These are phyloP conservation scores for Takifugu flavidus DNA, from an alignment of 2,113 vertebrate species.

Conservation along the genomic window DNA sequence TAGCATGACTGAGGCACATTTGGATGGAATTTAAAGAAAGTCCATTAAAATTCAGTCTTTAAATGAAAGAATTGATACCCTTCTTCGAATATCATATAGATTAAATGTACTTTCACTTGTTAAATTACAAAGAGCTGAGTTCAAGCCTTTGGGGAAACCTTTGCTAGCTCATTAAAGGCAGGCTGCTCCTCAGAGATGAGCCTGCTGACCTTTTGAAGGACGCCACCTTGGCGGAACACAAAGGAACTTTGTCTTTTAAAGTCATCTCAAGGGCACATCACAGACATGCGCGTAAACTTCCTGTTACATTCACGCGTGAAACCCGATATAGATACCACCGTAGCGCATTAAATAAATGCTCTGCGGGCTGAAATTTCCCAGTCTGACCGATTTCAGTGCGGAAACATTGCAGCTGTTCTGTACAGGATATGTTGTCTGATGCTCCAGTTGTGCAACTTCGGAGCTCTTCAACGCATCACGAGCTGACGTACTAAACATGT, in stretches of 20 bases:
- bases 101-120: too few relatives aligned
- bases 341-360: accelerated
- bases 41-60: too few relatives aligned
- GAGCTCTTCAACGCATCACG: not conserved
- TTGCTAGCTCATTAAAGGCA: not conserved
- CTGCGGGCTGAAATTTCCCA: not conserved
- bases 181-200: not conserved
- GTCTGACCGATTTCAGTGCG: not conserved
- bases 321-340: not conserved
- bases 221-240: not conserved
- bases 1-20: too few relatives aligned
- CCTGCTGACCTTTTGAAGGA: conserved; percentile 58
- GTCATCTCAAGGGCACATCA: not conserved
- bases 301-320: too few relatives aligned
- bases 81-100: too few relatives aligned
- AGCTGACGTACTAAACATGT: not conserved
- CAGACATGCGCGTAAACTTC: not conserved
- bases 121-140: too few relatives aligned
- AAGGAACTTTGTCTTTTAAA: not conserved
- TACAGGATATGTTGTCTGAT: not conserved
- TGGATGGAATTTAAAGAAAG: too few relatives aligned
- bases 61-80: too few relatives aligned
- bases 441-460: too few relatives aligned
- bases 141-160: not conserved
- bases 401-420: conserved; percentile 4